These are phyloP conservation scores for Polypterus bichir DNA, from an alignment of 2,113 vertebrate genomes.

Conservation along the genomic window DNA sequence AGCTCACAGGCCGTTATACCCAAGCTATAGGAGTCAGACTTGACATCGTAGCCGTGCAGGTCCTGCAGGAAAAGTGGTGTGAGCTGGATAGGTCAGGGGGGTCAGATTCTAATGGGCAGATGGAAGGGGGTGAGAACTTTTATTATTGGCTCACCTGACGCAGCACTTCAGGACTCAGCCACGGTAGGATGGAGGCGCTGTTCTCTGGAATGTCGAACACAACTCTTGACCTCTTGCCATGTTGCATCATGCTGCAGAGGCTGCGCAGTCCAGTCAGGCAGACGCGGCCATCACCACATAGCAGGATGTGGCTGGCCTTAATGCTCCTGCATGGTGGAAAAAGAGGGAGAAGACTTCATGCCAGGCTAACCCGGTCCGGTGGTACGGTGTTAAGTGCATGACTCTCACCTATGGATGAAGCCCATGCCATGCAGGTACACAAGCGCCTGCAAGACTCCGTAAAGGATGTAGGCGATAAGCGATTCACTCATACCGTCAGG, in stretches of 20 bases:
- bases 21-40: constrained; percentile 95
- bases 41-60: constrained; percentile 86
- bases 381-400: too few species aligned
- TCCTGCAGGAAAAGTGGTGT: constrained; percentile 52
- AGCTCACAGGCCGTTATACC: constrained; percentile 92
- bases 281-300: constrained; percentile 82
- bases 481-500: constrained; percentile 92
- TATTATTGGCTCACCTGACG: constrained; percentile 65
- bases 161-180: constrained; percentile 94
- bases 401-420: constrained; percentile 81
- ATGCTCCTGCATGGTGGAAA: constrained; percentile 57
- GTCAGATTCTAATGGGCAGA: constrained; percentile 8
- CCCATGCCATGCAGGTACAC: constrained; percentile 87
- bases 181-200: constrained; percentile 83
- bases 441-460: constrained; percentile 76
- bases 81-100: rapidly evolving
- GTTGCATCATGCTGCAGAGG: constrained; percentile 82
- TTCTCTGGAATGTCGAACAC: constrained; percentile 89
- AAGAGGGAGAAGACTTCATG: too few species aligned
- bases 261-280: constrained; percentile 85
- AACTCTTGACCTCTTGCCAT: constrained; percentile 70
- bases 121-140: background rate
- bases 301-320: constrained; percentile 93
- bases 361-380: too few species aligned
- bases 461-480: constrained; percentile 81